These are phyloP conservation scores for Sisyra nigra DNA, from an alignment of 2,888 invertebrate species.

Conservation along the genomic window DNA sequence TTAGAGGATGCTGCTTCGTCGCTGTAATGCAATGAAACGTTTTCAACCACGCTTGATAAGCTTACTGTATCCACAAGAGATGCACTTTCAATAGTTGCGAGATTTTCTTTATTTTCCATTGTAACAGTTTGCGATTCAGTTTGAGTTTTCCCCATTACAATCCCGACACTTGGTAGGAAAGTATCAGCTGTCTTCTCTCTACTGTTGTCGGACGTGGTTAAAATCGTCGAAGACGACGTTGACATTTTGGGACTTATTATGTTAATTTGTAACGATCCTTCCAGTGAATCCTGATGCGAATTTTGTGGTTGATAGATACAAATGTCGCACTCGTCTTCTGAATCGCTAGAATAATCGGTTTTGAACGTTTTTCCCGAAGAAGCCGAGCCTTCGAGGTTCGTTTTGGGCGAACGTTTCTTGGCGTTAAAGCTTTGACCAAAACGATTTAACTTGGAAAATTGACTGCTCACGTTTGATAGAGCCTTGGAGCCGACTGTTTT, in stretches of 20 bases:
- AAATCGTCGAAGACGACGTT: slow-evolving; percentile 10
- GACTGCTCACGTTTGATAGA: slow-evolving; percentile 69
- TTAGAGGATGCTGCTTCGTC: slow-evolving; percentile 1
- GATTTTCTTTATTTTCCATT: slow-evolving; percentile 28
- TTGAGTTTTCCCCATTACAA: slow-evolving; percentile 32
- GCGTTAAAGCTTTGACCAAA: slow-evolving; percentile 47
- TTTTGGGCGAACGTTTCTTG: slow-evolving; percentile 26
- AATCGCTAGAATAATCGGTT: slow-evolving; percentile 31
- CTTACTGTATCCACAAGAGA: slow-evolving; percentile 25
- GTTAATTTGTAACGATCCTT: background rate
- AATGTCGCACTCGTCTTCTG: slow-evolving; percentile 49
- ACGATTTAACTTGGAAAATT: slow-evolving; percentile 70
- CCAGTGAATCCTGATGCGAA: background rate
- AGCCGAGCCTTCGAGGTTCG: slow-evolving; percentile 29
- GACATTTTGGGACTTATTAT: slow-evolving; percentile 6
- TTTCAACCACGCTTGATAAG: slow-evolving; percentile 26
- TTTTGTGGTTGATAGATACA: slow-evolving; percentile 27
- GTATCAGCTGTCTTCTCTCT: slow-evolving; percentile 26
- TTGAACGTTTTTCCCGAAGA: slow-evolving; percentile 23
- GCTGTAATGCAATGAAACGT: slow-evolving; percentile 21
- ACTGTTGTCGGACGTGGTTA: slow-evolving; percentile 9
- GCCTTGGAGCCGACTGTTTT: slow-evolving; percentile 72
- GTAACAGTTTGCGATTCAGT: slow-evolving; percentile 15
- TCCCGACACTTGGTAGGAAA: slow-evolving; percentile 48
- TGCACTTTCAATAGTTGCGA: slow-evolving; percentile 19